Conservation (phyloP, 2,113 vertebrate species). For the Meriones unguiculatus region DNA sequence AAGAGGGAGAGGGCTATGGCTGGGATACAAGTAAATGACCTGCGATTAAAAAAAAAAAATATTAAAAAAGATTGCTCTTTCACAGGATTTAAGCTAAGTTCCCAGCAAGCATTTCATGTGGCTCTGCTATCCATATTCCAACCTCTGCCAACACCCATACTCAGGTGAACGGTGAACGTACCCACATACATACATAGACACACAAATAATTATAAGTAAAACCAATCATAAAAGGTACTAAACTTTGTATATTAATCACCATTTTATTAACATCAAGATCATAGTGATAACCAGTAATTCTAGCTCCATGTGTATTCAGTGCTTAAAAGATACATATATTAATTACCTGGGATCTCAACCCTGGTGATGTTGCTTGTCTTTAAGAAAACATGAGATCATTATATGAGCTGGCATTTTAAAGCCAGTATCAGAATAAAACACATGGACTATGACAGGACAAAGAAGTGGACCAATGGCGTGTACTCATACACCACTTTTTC, state of each 20-base stretch:
- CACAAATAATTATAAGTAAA: not conserved
- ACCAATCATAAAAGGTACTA: not conserved
- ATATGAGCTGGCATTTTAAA: not conserved
- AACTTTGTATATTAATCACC: not conserved
- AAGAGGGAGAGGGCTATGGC: too few species aligned
- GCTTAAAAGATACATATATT: not conserved
- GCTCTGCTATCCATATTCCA: not conserved
- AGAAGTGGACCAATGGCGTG: not conserved
- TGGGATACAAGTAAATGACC: too few species aligned
- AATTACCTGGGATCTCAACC: not conserved
- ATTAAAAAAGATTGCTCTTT: too few species aligned
- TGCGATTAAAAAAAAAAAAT: too few species aligned
- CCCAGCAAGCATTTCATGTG: not conserved
- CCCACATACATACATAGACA: not conserved
- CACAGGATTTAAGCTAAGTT: too few species aligned
- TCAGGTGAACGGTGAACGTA: not conserved
- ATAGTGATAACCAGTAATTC: not conserved
- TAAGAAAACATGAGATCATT: not conserved
- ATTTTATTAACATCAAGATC: not conserved
- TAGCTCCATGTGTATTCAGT: not conserved
- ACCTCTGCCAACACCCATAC: not conserved
- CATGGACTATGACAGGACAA: not conserved
- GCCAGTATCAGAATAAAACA: not conserved
- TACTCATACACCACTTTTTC: not conserved
- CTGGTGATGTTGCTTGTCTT: not conserved